phyloP scores from a whole-genome alignment of 1,140 invertebrate species.

The Megathymus violae region DNA sequence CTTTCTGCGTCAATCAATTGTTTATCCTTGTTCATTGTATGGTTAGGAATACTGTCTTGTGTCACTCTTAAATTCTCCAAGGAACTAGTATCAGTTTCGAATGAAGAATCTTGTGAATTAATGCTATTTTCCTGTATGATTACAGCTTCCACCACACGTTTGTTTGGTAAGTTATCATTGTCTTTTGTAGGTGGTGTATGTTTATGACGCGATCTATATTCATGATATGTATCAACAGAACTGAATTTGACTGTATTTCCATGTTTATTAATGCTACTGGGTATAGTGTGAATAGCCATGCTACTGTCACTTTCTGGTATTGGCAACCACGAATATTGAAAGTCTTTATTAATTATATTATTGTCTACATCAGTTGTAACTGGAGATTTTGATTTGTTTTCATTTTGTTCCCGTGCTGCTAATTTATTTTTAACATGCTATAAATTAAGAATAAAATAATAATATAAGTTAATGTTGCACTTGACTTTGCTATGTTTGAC shows the following conservation, averaged over 20 bases:
- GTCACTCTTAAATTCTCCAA: conserved; percentile 47
- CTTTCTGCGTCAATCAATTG: conserved; percentile 55
- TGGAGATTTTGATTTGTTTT: conserved; percentile 56
- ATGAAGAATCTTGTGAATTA: conserved; percentile 46
- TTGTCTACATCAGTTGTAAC: conserved; percentile 39
- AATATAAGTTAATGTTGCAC: too few relatives aligned
- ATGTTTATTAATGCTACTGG: conserved; percentile 52
- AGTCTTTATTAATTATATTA: conserved; percentile 46
- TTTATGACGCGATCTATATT: conserved; percentile 73
- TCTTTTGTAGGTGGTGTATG: conserved; percentile 77
- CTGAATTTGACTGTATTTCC: conserved; percentile 68
- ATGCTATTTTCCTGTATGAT: conserved; percentile 49
- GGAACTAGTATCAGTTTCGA: conserved; percentile 56
- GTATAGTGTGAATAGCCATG: conserved; percentile 65
- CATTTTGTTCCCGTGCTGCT: conserved; percentile 29
- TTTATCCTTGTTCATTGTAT: conserved; percentile 8
- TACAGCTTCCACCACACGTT: conserved; percentile 51
- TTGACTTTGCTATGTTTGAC: too few relatives aligned
- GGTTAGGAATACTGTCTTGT: conserved; percentile 18
- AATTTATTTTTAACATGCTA: conserved; percentile 44
- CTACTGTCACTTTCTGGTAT: conserved; percentile 67
- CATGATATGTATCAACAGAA: conserved; percentile 68
- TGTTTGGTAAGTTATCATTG: conserved; percentile 37
- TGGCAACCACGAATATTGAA: conserved; percentile 77
- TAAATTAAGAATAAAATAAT: conserved; percentile 14